phyloP scores from a whole-genome alignment of 2,888 invertebrate species.

The Lasioglossum figueresi region DNA sequence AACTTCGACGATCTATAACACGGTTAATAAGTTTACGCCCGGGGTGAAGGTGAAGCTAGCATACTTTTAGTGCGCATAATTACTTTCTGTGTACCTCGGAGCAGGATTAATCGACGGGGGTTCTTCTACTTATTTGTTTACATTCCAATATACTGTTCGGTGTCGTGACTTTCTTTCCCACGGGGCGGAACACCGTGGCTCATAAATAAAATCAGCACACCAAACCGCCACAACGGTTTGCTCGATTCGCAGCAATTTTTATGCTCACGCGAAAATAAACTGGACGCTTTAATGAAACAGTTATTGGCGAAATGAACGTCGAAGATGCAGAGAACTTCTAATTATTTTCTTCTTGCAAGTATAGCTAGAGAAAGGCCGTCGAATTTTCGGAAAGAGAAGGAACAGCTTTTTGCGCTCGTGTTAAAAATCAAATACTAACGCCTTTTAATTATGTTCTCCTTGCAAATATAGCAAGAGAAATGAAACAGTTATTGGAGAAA shows the following conservation, averaged over 20 bases:
- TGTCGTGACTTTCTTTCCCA: not conserved
- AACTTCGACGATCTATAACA: constrained; percentile 1
- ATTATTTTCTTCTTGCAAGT: too few species aligned
- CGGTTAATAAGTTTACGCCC: constrained; percentile 23
- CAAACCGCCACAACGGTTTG: not conserved
- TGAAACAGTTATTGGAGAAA: not conserved
- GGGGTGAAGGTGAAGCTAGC: not conserved
- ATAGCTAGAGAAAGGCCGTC: too few species aligned
- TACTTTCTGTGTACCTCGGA: constrained; percentile 24
- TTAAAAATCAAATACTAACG: too few species aligned
- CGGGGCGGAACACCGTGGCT: not conserved
- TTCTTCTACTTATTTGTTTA: constrained; percentile 18
- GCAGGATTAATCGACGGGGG: constrained; percentile 33
- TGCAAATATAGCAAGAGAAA: too few species aligned
- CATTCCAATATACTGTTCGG: constrained; percentile 18
- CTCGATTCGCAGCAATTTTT: not conserved
- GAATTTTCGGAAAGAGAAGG: too few species aligned
- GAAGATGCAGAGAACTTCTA: too few species aligned
- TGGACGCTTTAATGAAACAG: too few species aligned
- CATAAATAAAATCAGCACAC: constrained; percentile 20
- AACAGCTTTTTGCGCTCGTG: too few species aligned
- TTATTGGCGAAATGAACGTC: too few species aligned
- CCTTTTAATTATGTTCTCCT: too few species aligned
- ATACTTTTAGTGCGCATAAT: constrained; percentile 24
- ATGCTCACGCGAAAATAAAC: not conserved